Conservation (phyloP, 1,140 invertebrate genomes). For the Eurytemora carolleeae region DNA sequence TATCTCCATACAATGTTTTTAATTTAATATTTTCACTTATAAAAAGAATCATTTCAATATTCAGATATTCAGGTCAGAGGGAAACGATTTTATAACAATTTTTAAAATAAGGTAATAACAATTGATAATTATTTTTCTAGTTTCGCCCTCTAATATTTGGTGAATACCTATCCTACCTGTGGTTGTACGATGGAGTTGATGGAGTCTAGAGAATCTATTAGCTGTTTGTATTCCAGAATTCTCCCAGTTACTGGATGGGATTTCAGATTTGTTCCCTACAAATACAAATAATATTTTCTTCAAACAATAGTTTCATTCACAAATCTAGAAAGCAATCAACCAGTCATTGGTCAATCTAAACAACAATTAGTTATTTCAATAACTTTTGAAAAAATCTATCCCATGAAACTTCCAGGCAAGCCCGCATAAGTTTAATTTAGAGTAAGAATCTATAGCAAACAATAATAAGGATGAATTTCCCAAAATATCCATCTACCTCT, state of each 20-base stretch:
- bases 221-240: background rate
- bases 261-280: background rate
- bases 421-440: background rate
- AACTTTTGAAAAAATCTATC: too few species aligned
- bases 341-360: too few species aligned
- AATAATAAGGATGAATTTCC: too few species aligned
- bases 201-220: background rate
- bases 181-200: background rate
- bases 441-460: background rate
- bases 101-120: background rate
- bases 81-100: background rate
- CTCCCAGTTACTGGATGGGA: background rate
- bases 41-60: background rate
- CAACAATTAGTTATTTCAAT: background rate
- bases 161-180: too few species aligned
- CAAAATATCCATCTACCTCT: too few species aligned
- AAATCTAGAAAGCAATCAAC: too few species aligned
- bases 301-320: background rate
- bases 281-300: background rate
- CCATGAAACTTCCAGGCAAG: background rate
- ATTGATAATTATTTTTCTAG: background rate
- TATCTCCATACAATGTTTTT: background rate
- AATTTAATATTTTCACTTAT: background rate
- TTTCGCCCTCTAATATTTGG: too few species aligned
- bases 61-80: background rate